Percentiles rank a stretch among this genome's conserved stretches.
phyloP scores from a whole-genome alignment of 2,888 invertebrate genomes.

The Drosophila macrospina region DNA sequence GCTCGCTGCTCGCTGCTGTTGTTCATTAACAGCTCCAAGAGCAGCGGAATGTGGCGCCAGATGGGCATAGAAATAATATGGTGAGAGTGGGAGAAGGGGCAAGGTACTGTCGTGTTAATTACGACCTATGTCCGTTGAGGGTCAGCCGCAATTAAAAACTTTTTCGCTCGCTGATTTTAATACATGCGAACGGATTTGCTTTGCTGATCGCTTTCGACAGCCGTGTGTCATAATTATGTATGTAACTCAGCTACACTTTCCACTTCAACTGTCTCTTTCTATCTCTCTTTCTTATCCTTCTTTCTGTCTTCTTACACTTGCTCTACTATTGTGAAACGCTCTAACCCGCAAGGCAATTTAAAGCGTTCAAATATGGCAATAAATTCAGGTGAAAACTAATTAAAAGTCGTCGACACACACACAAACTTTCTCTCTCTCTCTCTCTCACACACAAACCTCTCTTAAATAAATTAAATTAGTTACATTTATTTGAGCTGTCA shows the following conservation, averaged over 20 bases:
- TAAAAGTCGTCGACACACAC: conserved; percentile 22
- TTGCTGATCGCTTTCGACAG: conserved; percentile 25
- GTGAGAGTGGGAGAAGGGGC: too few species aligned
- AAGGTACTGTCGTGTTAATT: conserved; percentile 58
- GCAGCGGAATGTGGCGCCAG: background rate
- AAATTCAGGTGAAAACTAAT: conserved; percentile 44
- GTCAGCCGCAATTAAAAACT: conserved; percentile 69
- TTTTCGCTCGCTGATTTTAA: conserved; percentile 41
- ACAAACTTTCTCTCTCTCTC: background rate
- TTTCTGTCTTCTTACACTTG: too few species aligned
- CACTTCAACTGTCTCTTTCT: background rate
- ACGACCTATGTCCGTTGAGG: conserved; percentile 60
- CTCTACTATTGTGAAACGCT: too few species aligned
- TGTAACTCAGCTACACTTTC: too few species aligned
- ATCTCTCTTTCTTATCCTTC: background rate
- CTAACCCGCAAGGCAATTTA: background rate
- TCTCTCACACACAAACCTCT: background rate
- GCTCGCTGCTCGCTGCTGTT: conserved; percentile 29
- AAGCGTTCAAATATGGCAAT: conserved; percentile 6
- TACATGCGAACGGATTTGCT: conserved; percentile 1
- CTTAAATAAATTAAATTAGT: conserved; percentile 15
- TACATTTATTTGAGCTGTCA: conserved; percentile 27
- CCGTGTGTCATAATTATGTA: conserved; percentile 12
- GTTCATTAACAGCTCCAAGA: conserved; percentile 25
- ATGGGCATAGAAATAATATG: too few species aligned